Evolutionary conservation across 1,140 invertebrate genomes (phyloP), one percentile per base, ranked within the genome.

Genomic region (Mycetomoellerius zeteki): DNA sequence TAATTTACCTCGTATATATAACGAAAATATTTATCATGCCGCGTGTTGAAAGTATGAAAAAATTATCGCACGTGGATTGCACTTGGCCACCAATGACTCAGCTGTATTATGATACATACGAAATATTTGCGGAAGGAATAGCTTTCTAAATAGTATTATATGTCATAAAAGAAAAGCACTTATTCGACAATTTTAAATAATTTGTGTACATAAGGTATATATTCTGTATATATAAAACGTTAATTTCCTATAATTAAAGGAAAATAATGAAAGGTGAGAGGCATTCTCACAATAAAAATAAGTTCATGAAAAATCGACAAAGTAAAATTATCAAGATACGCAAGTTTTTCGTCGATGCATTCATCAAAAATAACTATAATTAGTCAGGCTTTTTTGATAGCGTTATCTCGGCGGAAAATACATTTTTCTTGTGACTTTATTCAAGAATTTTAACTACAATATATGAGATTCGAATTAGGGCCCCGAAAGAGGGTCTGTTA

Each of bases 101-200:
- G 67, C 8, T 60, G 67, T 65, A 60, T 80, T 65, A 77, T 85
- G 58, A 84, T 60, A 73, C 33, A 50, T 47, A 19, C n/a, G 4
- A 62, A 19, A 50, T 67, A 56, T 10, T 67, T 75, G 21, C 27
- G 50, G 19, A 52, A 71, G n/a, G 16, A 50, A 56, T 77, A 64
- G 10, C 24, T 14, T 72, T 72, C 52, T 71, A 58, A 54, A 47
- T 67, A 86, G 43, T 77, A 67, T 58, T 24, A 12, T 16, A 1
- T 47, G 67, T 72, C 4, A 24, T 12, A 3, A 30, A 24, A 24
- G 50, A 30, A 47, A 30, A n/a, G 33, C 56, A 58, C n/a, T 21
- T 19, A 37, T 12, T 65, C n/a, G n/a, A 67, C 3, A 37, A 43
- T 43, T 76, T 76, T 14, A 37, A 76, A 58, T 3, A 76, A 21